A percentile compares a stretch with the other conserved stretches of the same genome.
These are phyloP conservation scores for Synergus umbraculus DNA, from an alignment of 2,888 invertebrate genomes.

Conservation along the genomic window DNA sequence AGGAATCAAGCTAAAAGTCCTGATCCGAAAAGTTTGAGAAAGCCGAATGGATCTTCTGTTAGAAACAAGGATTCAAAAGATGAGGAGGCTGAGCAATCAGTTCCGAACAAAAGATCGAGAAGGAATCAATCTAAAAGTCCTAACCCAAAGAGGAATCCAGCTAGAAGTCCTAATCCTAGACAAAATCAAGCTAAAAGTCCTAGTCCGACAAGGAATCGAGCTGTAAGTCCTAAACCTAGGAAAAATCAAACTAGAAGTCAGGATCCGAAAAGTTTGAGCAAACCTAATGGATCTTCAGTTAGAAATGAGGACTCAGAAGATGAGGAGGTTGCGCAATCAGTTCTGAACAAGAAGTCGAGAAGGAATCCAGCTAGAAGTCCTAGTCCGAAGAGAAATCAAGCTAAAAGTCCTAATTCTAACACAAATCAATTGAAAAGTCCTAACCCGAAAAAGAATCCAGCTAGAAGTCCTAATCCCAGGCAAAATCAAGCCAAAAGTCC, in stretches of 20 bases:
- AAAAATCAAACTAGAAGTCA: too few species aligned
- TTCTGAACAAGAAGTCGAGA: neutral
- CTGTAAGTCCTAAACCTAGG: too few species aligned
- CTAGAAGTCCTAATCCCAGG: too few species aligned
- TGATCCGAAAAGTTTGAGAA: neutral
- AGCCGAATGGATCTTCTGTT: neutral
- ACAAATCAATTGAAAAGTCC: too few species aligned
- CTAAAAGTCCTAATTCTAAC: too few species aligned
- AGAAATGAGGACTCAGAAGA: neutral
- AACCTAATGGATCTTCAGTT: neutral
- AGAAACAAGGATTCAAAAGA: neutral
- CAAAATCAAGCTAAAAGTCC: neutral
- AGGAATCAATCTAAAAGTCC: neutral
- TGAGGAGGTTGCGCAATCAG: neutral
- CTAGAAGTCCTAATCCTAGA: too few species aligned
- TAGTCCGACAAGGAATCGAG: neutral
- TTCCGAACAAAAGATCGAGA: neutral
- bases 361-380: too few species aligned
- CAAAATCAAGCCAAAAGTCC: too few species aligned
- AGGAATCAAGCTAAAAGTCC: neutral
- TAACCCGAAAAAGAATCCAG: too few species aligned
- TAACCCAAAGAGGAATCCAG: neutral
- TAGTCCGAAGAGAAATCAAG: too few species aligned
- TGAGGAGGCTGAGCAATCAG: neutral
- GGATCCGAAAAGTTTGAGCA: neutral